Evolutionary conservation across 2,797 vertebrate genomes (phyloP).

Genomic region (Sciurus carolinensis): DNA sequence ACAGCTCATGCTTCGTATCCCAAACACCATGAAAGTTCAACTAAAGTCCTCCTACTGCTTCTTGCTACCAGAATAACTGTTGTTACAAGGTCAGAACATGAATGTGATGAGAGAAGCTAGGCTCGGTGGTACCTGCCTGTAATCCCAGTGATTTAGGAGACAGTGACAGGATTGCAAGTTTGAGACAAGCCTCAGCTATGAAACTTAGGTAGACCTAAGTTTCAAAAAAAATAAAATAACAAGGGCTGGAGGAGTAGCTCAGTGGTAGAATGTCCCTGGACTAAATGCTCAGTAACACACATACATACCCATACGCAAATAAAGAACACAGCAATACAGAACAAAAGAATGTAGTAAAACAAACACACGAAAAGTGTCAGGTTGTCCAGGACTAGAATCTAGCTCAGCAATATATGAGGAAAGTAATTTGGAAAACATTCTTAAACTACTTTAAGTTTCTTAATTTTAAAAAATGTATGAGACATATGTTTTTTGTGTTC

Average conservation of each 20-base stretch:
- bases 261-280: too few relatives aligned
- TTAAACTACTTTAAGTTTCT: not conserved
- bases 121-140: too few relatives aligned
- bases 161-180: too few relatives aligned
- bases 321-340: not conserved
- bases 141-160: too few relatives aligned
- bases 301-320: too few relatives aligned
- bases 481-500: not conserved
- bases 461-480: not conserved
- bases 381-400: not conserved
- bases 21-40: not conserved
- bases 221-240: too few relatives aligned
- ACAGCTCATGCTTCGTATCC: not conserved
- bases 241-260: too few relatives aligned
- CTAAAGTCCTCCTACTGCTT: not conserved
- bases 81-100: not conserved
- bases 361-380: not conserved
- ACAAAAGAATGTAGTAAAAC: not conserved
- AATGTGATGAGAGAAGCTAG: not conserved
- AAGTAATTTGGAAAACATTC: not conserved
- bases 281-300: too few relatives aligned
- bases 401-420: not conserved
- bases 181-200: too few relatives aligned
- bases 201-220: too few relatives aligned
- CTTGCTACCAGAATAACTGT: not conserved